Conservation (phyloP, 64 coral and sea anemone genomes). For the Acropora tenuis region DNA sequence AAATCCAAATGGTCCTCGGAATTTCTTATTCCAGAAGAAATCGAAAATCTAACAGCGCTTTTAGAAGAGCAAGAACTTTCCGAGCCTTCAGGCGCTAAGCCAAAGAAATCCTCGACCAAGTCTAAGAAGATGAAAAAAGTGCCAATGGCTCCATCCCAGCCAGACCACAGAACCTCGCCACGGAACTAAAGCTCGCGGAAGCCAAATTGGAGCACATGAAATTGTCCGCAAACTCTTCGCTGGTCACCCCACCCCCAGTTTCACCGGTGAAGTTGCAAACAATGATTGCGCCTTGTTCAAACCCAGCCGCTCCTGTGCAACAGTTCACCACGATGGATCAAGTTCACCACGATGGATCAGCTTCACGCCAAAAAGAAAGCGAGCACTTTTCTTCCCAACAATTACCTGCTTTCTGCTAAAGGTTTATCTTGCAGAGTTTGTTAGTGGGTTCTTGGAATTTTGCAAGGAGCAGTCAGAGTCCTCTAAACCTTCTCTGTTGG, state of each 20-base stretch:
- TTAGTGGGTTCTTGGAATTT: slow-evolving; percentile 47
- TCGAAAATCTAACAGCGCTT: background rate
- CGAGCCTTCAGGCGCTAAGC: background rate
- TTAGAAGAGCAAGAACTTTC: background rate
- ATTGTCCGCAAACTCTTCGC: slow-evolving; percentile 10
- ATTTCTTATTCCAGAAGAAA: background rate
- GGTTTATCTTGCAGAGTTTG: slow-evolving; percentile 48
- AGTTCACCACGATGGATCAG: background rate
- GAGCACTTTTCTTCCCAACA: background rate
- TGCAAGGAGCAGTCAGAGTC: slow-evolving; percentile 47
- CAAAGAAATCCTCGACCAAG: background rate
- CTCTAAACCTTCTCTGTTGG: slow-evolving; percentile 31
- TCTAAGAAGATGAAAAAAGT: background rate
- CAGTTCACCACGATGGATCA: background rate
- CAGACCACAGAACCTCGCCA: background rate
- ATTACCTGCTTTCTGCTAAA: slow-evolving; percentile 39
- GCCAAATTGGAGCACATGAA: background rate
- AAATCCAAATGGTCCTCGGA: slow-evolving; percentile 1
- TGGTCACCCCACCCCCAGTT: slow-evolving; percentile 1
- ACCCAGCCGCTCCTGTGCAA: background rate
- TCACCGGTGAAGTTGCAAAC: background rate
- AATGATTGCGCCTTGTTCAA: background rate
- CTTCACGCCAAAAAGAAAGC: slow-evolving; percentile 31
- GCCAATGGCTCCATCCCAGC: background rate
- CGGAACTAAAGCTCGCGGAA: background rate